Base-by-base conservation (phyloP, 2,797 vertebrate species). In the Falco columbarius region DNA sequence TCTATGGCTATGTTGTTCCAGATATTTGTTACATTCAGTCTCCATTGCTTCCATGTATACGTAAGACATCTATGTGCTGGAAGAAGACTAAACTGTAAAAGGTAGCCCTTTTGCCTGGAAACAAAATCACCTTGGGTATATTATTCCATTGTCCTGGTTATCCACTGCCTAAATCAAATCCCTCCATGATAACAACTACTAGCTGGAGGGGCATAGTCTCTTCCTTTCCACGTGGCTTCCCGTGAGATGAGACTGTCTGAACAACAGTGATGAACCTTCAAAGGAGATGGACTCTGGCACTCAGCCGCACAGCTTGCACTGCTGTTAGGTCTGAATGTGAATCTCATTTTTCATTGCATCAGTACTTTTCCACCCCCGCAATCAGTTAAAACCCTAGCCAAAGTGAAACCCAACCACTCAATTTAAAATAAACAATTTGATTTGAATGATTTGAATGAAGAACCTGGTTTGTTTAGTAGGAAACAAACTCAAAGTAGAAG, bases 131-230 rank as follows among this genome's bases (percentile, higher is more conserved):
- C 9, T 34, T 16, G 12, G 7, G 6, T 68, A 9, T 2, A 1
- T 58, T 67, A 38, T 34, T 75, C 40, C 82, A 0, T 44, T 85
- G 24, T 55, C 23, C 68, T 86, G 27, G 26, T 62, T 95, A n/a
- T 68, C 26, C 27, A 24, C 9, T 3, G 2, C 76, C 42, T 76
- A 16, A 18, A 58, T 59, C 38, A 74, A 63, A 91, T 38, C 11
- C 10, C 3, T 79, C 7, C 10, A 12, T 10, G n/a, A 14, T 11
- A 81, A 38, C 19, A 58, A 17, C 9, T 27, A 1, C 24, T 65
- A 10, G 7, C 49, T 56, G 44, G 30, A 77, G 65, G 40, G 30
- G 3, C 10, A 47, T 22, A 0, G 0, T 44, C 29, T 44, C 22
- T 29, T 75, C 59, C 38, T 80, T 66, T 52, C 55, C 24, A 6